phyloP scores from a whole-genome alignment of 2,797 vertebrate species.

The Geotrypetes seraphini region DNA sequence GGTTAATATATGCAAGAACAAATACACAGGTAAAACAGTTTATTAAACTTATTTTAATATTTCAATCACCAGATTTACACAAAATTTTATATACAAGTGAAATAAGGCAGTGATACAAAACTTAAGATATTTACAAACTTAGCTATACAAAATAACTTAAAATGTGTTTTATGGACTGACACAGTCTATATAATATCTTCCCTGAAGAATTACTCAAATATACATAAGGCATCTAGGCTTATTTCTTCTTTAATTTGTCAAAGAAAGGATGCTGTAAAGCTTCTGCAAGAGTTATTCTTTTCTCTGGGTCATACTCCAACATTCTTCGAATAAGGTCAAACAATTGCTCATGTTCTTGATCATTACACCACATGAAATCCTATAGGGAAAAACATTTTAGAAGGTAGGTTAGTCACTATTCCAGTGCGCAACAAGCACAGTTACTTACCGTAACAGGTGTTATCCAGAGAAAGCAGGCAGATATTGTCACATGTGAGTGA shows the following conservation, averaged over 20 bases:
- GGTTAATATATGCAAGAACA: too few relatives aligned
- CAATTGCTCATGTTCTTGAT: slow-evolving; percentile 60
- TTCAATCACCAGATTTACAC: not conserved
- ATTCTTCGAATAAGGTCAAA: slow-evolving; percentile 77
- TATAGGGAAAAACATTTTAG: slow-evolving; percentile 19
- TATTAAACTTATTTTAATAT: not conserved
- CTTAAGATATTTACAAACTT: slow-evolving; percentile 35
- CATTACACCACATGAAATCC: slow-evolving; percentile 68
- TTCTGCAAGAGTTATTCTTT: slow-evolving; percentile 68
- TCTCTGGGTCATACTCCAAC: slow-evolving; percentile 72
- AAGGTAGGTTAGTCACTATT: not conserved
- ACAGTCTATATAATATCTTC: slow-evolving; percentile 61
- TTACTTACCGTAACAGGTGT: too few relatives aligned
- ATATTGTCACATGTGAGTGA: too few relatives aligned
- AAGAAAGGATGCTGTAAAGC: slow-evolving; percentile 73
- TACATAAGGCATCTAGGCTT: slow-evolving; percentile 9
- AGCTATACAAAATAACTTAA: slow-evolving; percentile 59
- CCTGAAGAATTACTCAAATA: slow-evolving; percentile 30
- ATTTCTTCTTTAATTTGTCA: slow-evolving; percentile 26
- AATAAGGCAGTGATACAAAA: slow-evolving; percentile 30
- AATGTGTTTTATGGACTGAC: slow-evolving; percentile 70
- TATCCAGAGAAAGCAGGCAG: too few relatives aligned
- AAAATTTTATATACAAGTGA: slow-evolving; percentile 12
- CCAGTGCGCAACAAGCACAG: too few relatives aligned
- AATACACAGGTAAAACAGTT: too few relatives aligned